Evolutionary conservation across 1,140 invertebrate species (phyloP).

Genomic region (Popillia japonica): DNA sequence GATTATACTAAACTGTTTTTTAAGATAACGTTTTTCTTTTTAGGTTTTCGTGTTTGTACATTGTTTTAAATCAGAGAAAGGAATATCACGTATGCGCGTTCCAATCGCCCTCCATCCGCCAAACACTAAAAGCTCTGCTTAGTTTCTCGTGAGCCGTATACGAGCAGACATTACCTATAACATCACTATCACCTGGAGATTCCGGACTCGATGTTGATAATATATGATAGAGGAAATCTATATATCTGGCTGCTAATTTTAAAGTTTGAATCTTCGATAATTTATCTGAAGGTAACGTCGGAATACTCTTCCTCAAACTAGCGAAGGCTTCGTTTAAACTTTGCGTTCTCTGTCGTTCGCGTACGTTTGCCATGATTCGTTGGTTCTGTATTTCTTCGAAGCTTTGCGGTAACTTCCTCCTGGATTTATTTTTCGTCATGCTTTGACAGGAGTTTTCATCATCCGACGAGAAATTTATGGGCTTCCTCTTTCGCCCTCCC

Average conservation of each 20-base stretch:
- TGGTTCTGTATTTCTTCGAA: conserved; percentile 79
- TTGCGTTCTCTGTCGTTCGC: conserved; percentile 96
- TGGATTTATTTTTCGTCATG: conserved; percentile 47
- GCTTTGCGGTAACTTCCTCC: conserved; percentile 59
- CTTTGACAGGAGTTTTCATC: conserved; percentile 54
- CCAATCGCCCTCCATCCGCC: conserved; percentile 96
- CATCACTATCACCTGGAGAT: conserved; percentile 60
- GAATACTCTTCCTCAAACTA: conserved; percentile 91
- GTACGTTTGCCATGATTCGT: conserved; percentile 92
- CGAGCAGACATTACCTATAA: conserved; percentile 67
- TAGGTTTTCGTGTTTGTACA: conserved; percentile 53
- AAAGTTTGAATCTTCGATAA: conserved; percentile 98
- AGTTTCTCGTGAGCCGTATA: conserved; percentile 90
- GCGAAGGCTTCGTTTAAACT: conserved; percentile 97
- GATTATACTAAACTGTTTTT: not conserved
- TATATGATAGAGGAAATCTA: conserved; percentile 94
- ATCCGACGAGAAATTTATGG: conserved; percentile 51
- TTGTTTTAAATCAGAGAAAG: conserved; percentile 68
- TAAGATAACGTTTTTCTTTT: conserved; percentile 19
- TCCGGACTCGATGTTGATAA: conserved; percentile 59
- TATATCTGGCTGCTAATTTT: conserved; percentile 92
- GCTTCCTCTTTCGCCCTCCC: conserved; percentile 51
- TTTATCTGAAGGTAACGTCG: conserved; percentile 97
- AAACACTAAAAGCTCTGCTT: conserved; percentile 94
- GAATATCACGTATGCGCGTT: conserved; percentile 59